Evolutionary conservation across 1,140 invertebrate genomes (phyloP).

Genomic region (Anthonomus grandis): DNA sequence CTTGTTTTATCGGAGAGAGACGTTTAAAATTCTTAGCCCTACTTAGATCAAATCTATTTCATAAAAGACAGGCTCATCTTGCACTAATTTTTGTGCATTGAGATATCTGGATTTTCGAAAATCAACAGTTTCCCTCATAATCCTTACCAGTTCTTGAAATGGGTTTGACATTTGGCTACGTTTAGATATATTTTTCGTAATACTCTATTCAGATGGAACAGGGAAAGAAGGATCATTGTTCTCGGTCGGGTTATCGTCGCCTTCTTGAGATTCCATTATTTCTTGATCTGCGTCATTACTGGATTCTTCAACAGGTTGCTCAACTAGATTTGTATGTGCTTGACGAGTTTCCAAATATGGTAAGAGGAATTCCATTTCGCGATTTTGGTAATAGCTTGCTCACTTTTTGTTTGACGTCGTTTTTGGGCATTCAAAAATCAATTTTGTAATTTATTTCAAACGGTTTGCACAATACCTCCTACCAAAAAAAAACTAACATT

Average conservation of each 20-base stretch:
- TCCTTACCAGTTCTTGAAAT: background rate
- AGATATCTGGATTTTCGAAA: background rate
- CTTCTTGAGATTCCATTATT: background rate
- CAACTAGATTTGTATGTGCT: background rate
- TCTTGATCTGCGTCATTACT: no score
- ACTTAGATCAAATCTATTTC: slow-evolving; percentile 9
- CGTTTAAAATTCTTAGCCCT: background rate
- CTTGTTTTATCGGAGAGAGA: background rate
- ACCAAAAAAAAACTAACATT: no score
- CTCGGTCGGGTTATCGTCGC: background rate
- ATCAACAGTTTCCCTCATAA: background rate
- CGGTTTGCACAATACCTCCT: background rate
- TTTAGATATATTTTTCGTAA: background rate
- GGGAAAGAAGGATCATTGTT: background rate
- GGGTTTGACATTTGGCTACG: background rate
- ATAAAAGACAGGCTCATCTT: background rate
- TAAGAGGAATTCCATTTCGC: background rate
- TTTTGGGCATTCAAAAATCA: background rate
- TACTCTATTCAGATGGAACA: background rate
- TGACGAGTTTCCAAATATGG: no score
- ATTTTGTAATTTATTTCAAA: background rate
- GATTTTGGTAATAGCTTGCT: background rate
- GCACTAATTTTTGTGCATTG: background rate
- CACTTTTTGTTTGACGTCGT: background rate
- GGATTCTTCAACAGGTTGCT: background rate